A percentile compares a stretch with the other conserved stretches of the same genome.
Conservation (phyloP, 1,140 invertebrate species). For the Ruditapes philippinarum region DNA sequence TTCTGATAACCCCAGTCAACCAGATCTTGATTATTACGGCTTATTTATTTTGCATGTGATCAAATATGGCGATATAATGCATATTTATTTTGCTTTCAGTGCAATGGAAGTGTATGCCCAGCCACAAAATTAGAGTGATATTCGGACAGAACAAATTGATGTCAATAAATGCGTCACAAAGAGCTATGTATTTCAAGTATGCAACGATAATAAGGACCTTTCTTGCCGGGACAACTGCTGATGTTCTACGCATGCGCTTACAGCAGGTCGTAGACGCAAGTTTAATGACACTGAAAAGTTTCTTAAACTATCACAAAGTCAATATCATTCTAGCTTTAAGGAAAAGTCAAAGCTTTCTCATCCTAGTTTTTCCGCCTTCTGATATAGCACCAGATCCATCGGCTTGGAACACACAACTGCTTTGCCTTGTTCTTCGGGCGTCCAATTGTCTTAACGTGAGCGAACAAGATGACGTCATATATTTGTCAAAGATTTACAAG, state of each 20-base stretch:
- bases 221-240: conserved; percentile 20
- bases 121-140: background rate
- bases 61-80: too few relatives aligned
- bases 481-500: background rate
- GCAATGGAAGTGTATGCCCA: background rate
- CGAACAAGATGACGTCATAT: conserved; percentile 47
- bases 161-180: background rate
- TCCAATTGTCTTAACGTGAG: conserved; percentile 1
- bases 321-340: conserved; percentile 22
- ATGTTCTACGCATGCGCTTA: conserved; percentile 39
- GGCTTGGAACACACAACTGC: conserved; percentile 29
- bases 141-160: background rate
- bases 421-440: conserved; percentile 39
- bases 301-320: background rate
- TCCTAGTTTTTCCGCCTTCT: conserved; percentile 26
- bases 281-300: conserved; percentile 21
- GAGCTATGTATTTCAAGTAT: conserved; percentile 14
- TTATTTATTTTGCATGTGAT: too few relatives aligned
- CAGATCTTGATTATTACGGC: too few relatives aligned
- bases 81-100: background rate
- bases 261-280: background rate
- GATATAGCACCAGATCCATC: background rate
- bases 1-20: too few relatives aligned
- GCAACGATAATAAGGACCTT: conserved; percentile 31
- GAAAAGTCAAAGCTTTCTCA: background rate